Conservation (phyloP, 2,888 invertebrate genomes). For the Drosophila testacea region DNA sequence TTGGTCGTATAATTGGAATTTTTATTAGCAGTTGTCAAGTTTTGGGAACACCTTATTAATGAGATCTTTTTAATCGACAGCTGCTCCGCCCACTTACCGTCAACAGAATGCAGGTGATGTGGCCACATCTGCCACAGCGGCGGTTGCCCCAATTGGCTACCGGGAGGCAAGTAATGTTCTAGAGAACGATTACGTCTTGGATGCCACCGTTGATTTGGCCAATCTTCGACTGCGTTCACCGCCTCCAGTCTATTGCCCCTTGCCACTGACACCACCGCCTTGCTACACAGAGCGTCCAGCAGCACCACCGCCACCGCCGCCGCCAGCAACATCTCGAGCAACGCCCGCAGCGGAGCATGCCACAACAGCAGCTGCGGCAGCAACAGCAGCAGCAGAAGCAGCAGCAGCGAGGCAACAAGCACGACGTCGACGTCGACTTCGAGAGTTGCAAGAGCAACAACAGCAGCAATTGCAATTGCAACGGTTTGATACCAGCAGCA, state of each 20-base stretch:
- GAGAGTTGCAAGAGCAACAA: constrained; percentile 65
- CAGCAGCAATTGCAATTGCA: constrained; percentile 62
- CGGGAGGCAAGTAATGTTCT: constrained; percentile 25
- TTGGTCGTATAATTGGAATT: constrained; percentile 68
- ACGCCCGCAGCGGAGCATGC: constrained; percentile 41
- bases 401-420: constrained; percentile 66
- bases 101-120: constrained; percentile 34
- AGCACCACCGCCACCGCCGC: constrained; percentile 13
- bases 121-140: constrained; percentile 7
- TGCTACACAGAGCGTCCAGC: constrained; percentile 74
- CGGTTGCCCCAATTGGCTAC: constrained; percentile 37
- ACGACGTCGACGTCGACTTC: constrained; percentile 62
- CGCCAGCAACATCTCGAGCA: constrained; percentile 9
- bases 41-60: constrained; percentile 36
- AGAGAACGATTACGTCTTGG: constrained; percentile 67
- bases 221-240: constrained; percentile 62
- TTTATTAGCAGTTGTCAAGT: constrained; percentile 43
- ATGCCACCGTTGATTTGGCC: constrained; percentile 49
- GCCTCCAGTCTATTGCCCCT: constrained; percentile 74
- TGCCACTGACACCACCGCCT: constrained; percentile 83
- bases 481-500: constrained; percentile 66
- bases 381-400: constrained; percentile 48
- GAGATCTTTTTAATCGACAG: constrained; percentile 28
- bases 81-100: constrained; percentile 53
- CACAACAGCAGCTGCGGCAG: constrained; percentile 48